Percentiles rank a stretch among this genome's conserved stretches.
Conservation (phyloP, 2,797 vertebrate species). For the Podargus strigoides region DNA sequence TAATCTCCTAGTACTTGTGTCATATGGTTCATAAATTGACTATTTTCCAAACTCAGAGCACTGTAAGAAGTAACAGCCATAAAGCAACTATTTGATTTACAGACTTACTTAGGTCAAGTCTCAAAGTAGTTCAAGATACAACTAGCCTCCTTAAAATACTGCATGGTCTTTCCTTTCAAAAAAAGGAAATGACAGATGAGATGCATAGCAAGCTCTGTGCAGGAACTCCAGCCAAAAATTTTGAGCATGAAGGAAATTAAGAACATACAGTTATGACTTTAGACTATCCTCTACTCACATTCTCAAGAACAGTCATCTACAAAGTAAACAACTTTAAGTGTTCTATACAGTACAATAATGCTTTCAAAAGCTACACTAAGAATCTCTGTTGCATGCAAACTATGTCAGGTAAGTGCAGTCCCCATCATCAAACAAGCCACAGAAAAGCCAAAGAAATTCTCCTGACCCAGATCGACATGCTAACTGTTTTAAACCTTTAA, state of each 20-base stretch:
- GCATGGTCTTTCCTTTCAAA: not conserved
- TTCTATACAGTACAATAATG: not conserved
- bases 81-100: not conserved
- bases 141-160: not conserved
- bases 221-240: not conserved
- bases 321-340: not conserved
- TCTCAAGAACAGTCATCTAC: not conserved
- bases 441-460: not conserved
- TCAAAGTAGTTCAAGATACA: not conserved
- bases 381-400: not conserved
- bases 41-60: not conserved
- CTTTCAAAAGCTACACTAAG: not conserved
- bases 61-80: not conserved
- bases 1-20: not conserved
- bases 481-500: not conserved
- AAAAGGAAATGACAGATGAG: not conserved
- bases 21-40: not conserved
- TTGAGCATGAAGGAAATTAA: not conserved
- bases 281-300: not conserved
- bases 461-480: not conserved
- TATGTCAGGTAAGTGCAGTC: not conserved
- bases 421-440: not conserved
- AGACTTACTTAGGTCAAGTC: not conserved
- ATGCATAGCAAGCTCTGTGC: not conserved
- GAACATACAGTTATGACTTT: not conserved